Conservation (phyloP, 2,797 vertebrate genomes). For the Antennarius maculatus region DNA sequence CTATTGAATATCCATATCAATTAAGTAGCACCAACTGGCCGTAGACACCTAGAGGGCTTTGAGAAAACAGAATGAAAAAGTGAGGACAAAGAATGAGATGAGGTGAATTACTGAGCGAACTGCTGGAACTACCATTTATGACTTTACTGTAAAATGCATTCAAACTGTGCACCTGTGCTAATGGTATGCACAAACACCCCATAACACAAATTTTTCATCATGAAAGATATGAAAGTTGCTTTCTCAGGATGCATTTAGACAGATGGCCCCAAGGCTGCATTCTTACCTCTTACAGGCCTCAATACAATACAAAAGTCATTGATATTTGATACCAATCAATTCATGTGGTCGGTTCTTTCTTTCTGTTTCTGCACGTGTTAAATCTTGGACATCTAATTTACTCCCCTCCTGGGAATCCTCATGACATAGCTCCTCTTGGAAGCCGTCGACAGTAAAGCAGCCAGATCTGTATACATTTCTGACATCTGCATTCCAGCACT, state of each 20-base stretch:
- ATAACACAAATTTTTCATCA: constrained; percentile 56
- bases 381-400: constrained; percentile 60
- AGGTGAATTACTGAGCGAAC: constrained; percentile 46
- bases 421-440: constrained; percentile 62
- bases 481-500: constrained; percentile 62
- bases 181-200: constrained; percentile 50
- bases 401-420: constrained; percentile 49
- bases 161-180: constrained; percentile 51
- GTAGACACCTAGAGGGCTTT: constrained; percentile 67
- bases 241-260: constrained; percentile 65
- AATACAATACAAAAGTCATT: constrained; percentile 55
- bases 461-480: constrained; percentile 68
- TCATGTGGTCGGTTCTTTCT: constrained; percentile 30
- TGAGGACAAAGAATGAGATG: constrained; percentile 30
- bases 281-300: constrained; percentile 52
- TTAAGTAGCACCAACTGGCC: constrained; percentile 63
- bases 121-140: constrained; percentile 44
- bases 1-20: constrained; percentile 58
- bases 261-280: constrained; percentile 67
- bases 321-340: constrained; percentile 58
- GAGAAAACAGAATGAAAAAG: constrained; percentile 42
- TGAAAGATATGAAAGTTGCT: constrained; percentile 63
- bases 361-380: constrained; percentile 46
- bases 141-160: constrained; percentile 46
- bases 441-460: constrained; percentile 61